A percentile compares a stretch with the other conserved stretches of the same genome.
Evolutionary conservation across 1,140 invertebrate species (phyloP).

Genomic region (Drosophila fuyamai): DNA sequence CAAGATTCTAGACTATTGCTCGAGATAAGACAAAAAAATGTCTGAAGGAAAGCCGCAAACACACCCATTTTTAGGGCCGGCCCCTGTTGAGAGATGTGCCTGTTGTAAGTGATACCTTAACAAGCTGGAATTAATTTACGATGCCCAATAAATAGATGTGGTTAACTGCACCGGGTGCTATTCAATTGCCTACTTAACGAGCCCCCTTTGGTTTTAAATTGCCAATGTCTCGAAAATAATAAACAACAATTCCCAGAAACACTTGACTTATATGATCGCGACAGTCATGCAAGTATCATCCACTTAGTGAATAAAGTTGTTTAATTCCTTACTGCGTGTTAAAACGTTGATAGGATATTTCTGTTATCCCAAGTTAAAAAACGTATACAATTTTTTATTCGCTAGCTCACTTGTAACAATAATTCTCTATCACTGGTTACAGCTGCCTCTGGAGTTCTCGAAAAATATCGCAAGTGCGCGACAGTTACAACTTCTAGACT

Average conservation of each 20-base stretch:
- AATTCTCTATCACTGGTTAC: constrained; percentile 3
- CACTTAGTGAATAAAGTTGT: constrained; percentile 6
- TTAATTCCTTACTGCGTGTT: constrained; percentile 1
- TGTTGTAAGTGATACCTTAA: constrained; percentile 9
- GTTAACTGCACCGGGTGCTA: constrained; percentile 8
- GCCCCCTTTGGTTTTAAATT: constrained; percentile 35
- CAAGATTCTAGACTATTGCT: constrained; percentile 5
- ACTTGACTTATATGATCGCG: constrained; percentile 20
- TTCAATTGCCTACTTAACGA: constrained; percentile 42
- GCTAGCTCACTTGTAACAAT: not conserved
- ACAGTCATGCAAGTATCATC: constrained; percentile 12
- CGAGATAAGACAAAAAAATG: constrained; percentile 27
- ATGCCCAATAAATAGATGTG: constrained; percentile 18
- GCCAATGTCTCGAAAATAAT: constrained; percentile 27
- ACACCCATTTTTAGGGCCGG: constrained; percentile 47
- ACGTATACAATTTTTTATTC: constrained; percentile 21
- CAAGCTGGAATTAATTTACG: constrained; percentile 44
- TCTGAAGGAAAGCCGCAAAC: constrained; percentile 23
- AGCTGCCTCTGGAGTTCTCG: constrained; percentile 20
- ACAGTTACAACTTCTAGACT: constrained; percentile 36
- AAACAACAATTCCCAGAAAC: constrained; percentile 45
- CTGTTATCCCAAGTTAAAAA: not conserved
- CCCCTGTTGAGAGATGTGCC: constrained; percentile 5
- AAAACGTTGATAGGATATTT: not conserved
- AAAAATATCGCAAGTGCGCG: constrained; percentile 11